phyloP scores from a whole-genome alignment of 2,888 invertebrate species.

The Scelioninae gen. 2 region DNA sequence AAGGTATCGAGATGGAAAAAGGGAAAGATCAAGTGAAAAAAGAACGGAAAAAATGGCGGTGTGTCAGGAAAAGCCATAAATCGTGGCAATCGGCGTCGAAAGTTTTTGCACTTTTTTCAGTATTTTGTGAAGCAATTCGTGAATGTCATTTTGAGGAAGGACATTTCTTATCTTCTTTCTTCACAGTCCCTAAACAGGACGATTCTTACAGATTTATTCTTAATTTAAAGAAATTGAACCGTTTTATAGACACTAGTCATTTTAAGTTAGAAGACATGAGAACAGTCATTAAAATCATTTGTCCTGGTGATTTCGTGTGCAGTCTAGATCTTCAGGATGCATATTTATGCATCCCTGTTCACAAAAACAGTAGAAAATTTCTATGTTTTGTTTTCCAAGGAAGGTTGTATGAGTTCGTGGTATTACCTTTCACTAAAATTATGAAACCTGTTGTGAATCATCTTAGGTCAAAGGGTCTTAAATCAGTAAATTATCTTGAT shows the following conservation, averaged over 20 bases:
- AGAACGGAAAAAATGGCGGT: no score
- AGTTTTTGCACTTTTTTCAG: no score
- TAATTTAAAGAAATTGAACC: slow-evolving; percentile 12
- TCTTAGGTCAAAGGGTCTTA: slow-evolving; percentile 1
- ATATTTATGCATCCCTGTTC: slow-evolving; percentile 17
- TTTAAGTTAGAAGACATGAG: slow-evolving; percentile 13
- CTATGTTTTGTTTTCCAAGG: slow-evolving; percentile 4
- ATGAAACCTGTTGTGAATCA: slow-evolving; percentile 9
- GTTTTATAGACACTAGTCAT: slow-evolving; percentile 12
- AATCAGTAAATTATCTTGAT: slow-evolving; percentile 14
- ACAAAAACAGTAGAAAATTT: slow-evolving; percentile 1
- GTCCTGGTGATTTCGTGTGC: slow-evolving; percentile 10
- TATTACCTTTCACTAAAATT: slow-evolving; percentile 10
- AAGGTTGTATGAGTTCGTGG: slow-evolving; percentile 1
- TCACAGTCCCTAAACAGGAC: slow-evolving; percentile 15
- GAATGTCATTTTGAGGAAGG: not conserved
- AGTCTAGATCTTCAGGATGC: slow-evolving; percentile 9
- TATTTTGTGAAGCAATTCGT: not conserved
- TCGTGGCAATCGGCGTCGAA: no score
- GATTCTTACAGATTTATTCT: slow-evolving; percentile 8
- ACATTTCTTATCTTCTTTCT: slow-evolving; percentile 3
- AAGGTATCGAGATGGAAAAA: no score
- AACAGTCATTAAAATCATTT: slow-evolving; percentile 2
- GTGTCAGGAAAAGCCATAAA: no score
- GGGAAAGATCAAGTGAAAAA: no score